These are phyloP conservation scores for Eolophus roseicapilla DNA, from an alignment of 2,113 vertebrate species.

Conservation along the genomic window DNA sequence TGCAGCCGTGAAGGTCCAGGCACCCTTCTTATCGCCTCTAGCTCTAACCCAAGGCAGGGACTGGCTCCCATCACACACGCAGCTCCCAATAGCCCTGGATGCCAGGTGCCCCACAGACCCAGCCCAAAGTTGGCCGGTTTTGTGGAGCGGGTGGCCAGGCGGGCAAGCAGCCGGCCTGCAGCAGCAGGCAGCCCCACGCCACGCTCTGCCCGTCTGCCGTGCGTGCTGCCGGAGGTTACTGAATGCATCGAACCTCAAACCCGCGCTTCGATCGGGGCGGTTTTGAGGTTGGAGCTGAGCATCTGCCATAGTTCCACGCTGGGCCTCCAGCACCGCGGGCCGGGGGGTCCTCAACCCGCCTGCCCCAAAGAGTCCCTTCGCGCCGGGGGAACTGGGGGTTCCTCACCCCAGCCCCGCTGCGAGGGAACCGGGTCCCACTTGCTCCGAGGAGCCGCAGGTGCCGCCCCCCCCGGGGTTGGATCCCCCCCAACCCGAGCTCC, in stretches of 20 bases:
- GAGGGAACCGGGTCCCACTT: background rate
- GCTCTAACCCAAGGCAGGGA: background rate
- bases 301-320: background rate
- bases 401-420: background rate
- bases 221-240: background rate
- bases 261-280: constrained; percentile 1
- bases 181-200: background rate
- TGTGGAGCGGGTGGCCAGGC: background rate
- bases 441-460: background rate
- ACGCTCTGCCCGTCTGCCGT: background rate
- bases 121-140: background rate
- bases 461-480: background rate
- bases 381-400: background rate
- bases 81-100: fast-evolving
- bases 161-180: background rate
- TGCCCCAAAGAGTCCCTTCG: background rate
- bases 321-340: background rate
- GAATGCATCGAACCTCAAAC: constrained; percentile 26
- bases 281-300: constrained; percentile 26
- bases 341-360: fast-evolving
- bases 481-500: background rate
- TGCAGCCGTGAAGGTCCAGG: background rate
- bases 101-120: background rate
- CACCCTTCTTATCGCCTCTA: background rate
- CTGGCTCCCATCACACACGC: background rate